Conservation (phyloP, 2,797 vertebrate genomes). For the Melanogrammus aeglefinus region DNA sequence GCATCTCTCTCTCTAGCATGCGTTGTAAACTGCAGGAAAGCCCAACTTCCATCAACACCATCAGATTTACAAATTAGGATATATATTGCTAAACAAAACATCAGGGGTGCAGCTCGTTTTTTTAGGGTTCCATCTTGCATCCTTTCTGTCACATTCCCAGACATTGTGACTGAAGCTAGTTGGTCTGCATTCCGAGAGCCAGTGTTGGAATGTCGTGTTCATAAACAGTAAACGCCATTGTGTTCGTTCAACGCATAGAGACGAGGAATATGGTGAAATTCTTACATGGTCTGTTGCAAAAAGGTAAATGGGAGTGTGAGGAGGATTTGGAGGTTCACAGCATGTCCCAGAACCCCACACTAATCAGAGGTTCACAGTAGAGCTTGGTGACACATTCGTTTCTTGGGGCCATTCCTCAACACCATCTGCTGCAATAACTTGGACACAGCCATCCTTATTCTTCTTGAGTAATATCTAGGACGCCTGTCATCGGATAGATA, state of each 20-base stretch:
- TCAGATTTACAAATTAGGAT: neutral
- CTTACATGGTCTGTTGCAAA: neutral
- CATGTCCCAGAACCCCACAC: neutral
- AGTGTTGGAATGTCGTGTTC: conserved; percentile 26
- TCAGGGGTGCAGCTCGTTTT: neutral
- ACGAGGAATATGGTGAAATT: conserved; percentile 26
- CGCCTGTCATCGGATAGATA: conserved; percentile 21
- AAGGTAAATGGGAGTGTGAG: neutral
- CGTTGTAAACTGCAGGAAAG: neutral
- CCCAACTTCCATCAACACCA: neutral
- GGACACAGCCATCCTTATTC: neutral
- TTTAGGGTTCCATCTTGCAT: neutral
- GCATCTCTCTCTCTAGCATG: neutral
- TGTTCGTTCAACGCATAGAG: conserved; percentile 17
- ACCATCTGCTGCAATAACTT: neutral
- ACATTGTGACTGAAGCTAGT: conserved; percentile 11
- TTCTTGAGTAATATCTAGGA: conserved; percentile 32
- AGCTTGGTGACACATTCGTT: neutral
- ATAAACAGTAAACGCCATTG: conserved; percentile 9
- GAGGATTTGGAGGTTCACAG: neutral
- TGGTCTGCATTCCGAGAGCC: conserved; percentile 41
- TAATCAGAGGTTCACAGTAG: neutral
- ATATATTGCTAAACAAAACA: neutral
- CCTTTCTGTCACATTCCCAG: conserved; percentile 12
- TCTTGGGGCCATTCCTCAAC: neutral